phyloP scores from a whole-genome alignment of 2,113 vertebrate genomes.

The Leiothrix lutea region DNA sequence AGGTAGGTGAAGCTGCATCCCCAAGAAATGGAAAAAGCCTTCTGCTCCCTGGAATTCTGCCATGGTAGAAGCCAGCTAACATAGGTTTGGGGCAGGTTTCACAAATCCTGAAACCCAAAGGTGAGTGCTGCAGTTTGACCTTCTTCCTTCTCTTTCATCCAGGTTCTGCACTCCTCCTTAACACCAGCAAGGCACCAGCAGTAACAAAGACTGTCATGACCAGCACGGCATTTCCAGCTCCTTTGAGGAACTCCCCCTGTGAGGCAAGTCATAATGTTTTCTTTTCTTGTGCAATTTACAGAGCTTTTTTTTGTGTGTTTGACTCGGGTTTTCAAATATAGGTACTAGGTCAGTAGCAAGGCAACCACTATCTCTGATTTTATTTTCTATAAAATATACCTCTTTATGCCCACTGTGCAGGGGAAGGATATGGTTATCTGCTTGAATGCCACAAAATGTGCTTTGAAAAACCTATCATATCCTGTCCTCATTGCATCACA shows the following conservation, averaged over 20 bases:
- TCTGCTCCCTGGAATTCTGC: not conserved
- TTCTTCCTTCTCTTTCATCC: not conserved
- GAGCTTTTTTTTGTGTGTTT: not conserved
- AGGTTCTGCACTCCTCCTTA: conserved; percentile 82
- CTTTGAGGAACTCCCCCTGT: conserved; percentile 90
- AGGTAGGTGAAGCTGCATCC: not conserved
- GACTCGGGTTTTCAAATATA: not conserved
- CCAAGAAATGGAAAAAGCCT: not conserved
- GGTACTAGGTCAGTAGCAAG: not conserved
- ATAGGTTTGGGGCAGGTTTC: not conserved
- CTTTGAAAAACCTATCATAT: not conserved
- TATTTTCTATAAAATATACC: not conserved
- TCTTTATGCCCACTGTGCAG: not conserved
- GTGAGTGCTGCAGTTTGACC: not conserved
- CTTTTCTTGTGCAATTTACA: not conserved
- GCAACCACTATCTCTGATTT: not conserved
- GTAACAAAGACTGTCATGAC: conserved; percentile 75
- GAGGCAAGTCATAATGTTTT: conserved; percentile 76
- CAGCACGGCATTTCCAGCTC: conserved; percentile 86
- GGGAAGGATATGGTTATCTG: not conserved
- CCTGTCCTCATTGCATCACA: not conserved
- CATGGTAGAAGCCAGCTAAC: not conserved
- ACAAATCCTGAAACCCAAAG: not conserved
- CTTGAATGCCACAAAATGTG: not conserved
- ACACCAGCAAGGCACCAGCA: conserved; percentile 78